phyloP scores from a whole-genome alignment of 53 echinoderm and acorn worm genomes.

The Zoroaster sp. region DNA sequence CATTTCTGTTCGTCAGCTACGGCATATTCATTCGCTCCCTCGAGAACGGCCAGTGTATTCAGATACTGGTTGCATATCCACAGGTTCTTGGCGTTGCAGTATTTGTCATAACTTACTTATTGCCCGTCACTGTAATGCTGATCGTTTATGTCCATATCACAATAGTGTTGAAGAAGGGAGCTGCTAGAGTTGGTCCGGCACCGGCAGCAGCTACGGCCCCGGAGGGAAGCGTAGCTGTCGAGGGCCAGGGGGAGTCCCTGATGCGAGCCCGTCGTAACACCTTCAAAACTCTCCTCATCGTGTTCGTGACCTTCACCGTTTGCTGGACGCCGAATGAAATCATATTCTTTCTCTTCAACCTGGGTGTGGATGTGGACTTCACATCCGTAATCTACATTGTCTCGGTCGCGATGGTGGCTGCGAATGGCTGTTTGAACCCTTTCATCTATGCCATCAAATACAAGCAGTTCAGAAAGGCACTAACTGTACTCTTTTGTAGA shows the following conservation, averaged over 20 bases:
- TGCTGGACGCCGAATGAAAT: slow-evolving; percentile 52
- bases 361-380: slow-evolving; percentile 13
- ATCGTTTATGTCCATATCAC: slow-evolving; percentile 24
- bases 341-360: slow-evolving; percentile 54
- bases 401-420: slow-evolving; percentile 10
- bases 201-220: background rate
- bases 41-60: background rate
- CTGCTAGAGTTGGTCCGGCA: background rate
- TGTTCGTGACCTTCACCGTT: slow-evolving; percentile 11
- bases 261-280: slow-evolving; percentile 37
- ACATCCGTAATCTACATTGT: background rate
- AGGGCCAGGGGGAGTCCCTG: slow-evolving; percentile 32
- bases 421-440: slow-evolving; percentile 22
- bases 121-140: slow-evolving; percentile 17
- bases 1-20: slow-evolving; percentile 30
- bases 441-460: slow-evolving; percentile 48
- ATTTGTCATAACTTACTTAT: background rate
- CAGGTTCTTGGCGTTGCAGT: background rate
- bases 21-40: slow-evolving; percentile 7
- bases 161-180: slow-evolving; percentile 9
- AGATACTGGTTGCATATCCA: background rate
- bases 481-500: background rate
- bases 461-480: slow-evolving; percentile 35
- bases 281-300: slow-evolving; percentile 36
- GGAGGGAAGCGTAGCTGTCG: background rate